Base-by-base conservation (phyloP, 1,140 invertebrate genomes). In the Agraylea sexmaculata region DNA sequence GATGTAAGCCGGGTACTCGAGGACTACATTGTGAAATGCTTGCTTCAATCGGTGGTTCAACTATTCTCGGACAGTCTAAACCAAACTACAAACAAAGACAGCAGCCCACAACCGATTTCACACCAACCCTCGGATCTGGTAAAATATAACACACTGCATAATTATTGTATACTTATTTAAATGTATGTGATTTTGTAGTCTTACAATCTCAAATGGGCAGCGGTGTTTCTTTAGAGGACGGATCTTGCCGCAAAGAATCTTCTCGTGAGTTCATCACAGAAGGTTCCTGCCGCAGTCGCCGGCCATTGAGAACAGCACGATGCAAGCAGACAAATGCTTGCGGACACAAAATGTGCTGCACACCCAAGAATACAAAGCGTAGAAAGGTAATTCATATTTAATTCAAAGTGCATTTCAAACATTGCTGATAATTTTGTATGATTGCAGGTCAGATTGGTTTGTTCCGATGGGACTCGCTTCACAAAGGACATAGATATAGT, bases 401-500 rank as follows among this genome's bases (percentile, higher is more conserved):
- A 27, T n/a, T 18, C 37, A n/a, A 19, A 21, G 3, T 11, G n/a
- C n/a, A 23, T 21, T 31, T 28, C 5, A 18, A 22, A 8, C 16
- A 23, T 40, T 11, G 13, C 12, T 41, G 12, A 16, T 19, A 3
- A 37, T 4, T 29, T 29, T 29, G 22, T 37, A 23, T 37, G 4
- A n/a, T 50, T 49, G 11, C 60, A 83, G 80, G 77, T 83, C 42
- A 83, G 89, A 46, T 74, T 96, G 42, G 81, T 91, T 53, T 98
- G 93, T 68, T 76, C 78, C 49, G 83, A 96, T 61, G 90, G 91
- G 34, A 85, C 80, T 40, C 81, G 85, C 34, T 94, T 90, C 71
- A 87, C 88, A 57, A 91, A 92, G 73, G 86, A 94, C 58, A 80
- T 98, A 53, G 88, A 95, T 56, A 86, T 97, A 55, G 87, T 97